These are phyloP conservation scores for Eulemur macaco DNA, from an alignment of 2,113 vertebrate species.

Conservation along the genomic window DNA sequence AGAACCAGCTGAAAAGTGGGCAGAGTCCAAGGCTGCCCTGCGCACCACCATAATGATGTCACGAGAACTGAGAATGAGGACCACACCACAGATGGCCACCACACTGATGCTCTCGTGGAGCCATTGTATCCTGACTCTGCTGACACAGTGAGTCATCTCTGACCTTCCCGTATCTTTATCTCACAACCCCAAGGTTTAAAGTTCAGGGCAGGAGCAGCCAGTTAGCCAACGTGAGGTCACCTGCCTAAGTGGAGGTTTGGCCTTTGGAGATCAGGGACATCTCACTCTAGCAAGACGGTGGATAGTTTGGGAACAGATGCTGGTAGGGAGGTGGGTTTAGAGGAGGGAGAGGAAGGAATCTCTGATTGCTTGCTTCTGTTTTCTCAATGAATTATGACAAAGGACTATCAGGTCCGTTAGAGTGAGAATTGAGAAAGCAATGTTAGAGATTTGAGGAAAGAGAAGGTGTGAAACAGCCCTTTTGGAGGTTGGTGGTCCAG, in stretches of 20 bases:
- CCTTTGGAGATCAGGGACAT: background rate
- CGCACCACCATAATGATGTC: background rate
- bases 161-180: background rate
- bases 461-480: background rate
- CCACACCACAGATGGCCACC: background rate
- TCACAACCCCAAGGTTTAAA: background rate
- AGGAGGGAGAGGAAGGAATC: background rate
- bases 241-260: background rate
- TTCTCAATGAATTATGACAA: background rate
- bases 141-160: background rate
- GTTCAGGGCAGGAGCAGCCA: background rate
- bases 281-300: background rate
- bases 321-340: background rate
- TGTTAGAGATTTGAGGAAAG: background rate
- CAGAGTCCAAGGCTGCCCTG: background rate
- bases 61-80: background rate
- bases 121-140: background rate
- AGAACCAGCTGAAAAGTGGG: background rate
- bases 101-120: too few species aligned
- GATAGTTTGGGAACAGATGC: background rate
- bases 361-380: background rate
- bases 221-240: background rate
- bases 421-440: background rate
- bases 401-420: background rate
- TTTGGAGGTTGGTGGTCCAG: background rate